Base-by-base conservation (phyloP, 2,888 invertebrate species). In the Reticulitermes lucifugus region DNA sequence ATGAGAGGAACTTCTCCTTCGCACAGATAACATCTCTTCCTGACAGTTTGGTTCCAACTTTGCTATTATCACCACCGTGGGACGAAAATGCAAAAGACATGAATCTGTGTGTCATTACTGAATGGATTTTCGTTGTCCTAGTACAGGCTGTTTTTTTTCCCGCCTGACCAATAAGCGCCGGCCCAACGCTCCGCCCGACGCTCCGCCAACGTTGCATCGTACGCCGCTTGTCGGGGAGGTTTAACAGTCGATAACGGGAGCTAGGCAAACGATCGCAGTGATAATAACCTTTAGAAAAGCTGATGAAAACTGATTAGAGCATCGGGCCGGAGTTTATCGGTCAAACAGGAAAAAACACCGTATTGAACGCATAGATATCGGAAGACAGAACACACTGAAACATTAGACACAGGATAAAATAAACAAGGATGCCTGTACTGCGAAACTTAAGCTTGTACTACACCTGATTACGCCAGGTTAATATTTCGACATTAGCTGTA, bases 1-100 rank as follows among this genome's bases (percentile, higher is more conserved):
- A n/a, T 77, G 51, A 6, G 46, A 77, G 77, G n/a, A 77, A 77
- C 41, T 77, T 77, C 77, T 6, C 22, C 41, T 22, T 77, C n/a
- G 46, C 18, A 77, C 41, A 77, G 77, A 77, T 77, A n/a, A n/a
- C n/a, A 77, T 77, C 77, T 51, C 29, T 46, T 77, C 46, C 25
- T 22, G 46, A 77, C 43, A 77, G 10, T n/a, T 77, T 77, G 5
- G 46, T 46, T 73, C 35, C 12, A 41, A 73, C 35, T 73, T 77
- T 12, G 25, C 25, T 73, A 6, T 41, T 14, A 41, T 3, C 43
- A 77, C 51, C 51, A 77, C 22, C 77, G 22, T 21, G 77, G 77
- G 77, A 77, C 75, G 22, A 22, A 75, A 75, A 46, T 5, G 35
- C 46, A 6, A 9, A 6, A n/a, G 43, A 77, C 46, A 41, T 51